phyloP scores from a whole-genome alignment of 2,797 vertebrate species.

The Sternotherus odoratus region DNA sequence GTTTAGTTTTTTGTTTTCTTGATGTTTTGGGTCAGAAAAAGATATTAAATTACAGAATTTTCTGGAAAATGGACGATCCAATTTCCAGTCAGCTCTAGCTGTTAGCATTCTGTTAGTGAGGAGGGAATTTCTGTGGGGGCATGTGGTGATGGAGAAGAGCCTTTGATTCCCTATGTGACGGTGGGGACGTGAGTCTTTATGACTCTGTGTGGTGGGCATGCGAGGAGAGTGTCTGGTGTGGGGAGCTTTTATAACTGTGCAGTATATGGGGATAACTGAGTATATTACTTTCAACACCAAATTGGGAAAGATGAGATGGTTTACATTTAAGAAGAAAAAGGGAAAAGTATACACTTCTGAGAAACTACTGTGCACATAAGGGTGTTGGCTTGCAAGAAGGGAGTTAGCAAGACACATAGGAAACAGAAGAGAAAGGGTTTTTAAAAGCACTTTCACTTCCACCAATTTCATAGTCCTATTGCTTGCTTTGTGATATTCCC shows the following conservation, averaged over 20 bases:
- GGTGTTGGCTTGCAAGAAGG: not conserved
- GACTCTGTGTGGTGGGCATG: not conserved
- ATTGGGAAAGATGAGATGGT: not conserved
- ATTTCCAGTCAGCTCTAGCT: not conserved
- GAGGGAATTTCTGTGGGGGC: not conserved
- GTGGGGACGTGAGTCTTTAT: not conserved
- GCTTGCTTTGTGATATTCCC: not conserved
- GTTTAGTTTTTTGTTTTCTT: not conserved
- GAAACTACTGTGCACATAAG: not conserved
- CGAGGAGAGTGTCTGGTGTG: not conserved
- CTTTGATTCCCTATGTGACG: not conserved
- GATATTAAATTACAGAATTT: not conserved
- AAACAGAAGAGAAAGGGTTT: not conserved
- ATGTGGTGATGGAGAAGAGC: not conserved
- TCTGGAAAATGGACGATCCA: not conserved
- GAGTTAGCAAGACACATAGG: not conserved
- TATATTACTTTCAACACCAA: not conserved
- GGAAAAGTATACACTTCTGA: accelerated
- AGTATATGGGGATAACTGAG: not conserved
- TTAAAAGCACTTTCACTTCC: not conserved
- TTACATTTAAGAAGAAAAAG: not conserved
- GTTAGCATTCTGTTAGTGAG: not conserved
- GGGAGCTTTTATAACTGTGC: accelerated
- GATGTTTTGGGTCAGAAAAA: not conserved
- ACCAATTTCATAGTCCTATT: accelerated